Conservation (phyloP, 2,888 invertebrate species). For the Protodeltote pygarga region DNA sequence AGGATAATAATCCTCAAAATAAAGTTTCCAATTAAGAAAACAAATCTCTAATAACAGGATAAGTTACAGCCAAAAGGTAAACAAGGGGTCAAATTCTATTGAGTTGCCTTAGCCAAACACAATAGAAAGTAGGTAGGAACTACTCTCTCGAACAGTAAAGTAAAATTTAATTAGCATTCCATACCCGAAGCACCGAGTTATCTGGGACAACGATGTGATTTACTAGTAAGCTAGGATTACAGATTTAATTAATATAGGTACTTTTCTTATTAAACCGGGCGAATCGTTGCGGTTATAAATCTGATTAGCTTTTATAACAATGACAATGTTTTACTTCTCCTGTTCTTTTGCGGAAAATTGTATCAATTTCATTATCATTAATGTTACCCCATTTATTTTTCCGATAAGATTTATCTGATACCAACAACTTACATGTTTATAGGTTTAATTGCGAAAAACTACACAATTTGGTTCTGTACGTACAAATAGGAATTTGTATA, state of each 20-base stretch:
- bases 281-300: too few relatives aligned
- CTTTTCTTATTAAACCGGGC: slow-evolving; percentile 7
- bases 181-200: slow-evolving; percentile 35
- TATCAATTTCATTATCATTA: too few relatives aligned
- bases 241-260: slow-evolving; percentile 19
- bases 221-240: slow-evolving; percentile 10
- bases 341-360: too few relatives aligned
- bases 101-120: slow-evolving; percentile 11
- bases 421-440: too few relatives aligned
- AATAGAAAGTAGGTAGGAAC: slow-evolving; percentile 35
- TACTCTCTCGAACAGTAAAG: slow-evolving; percentile 19
- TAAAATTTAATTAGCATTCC: slow-evolving; percentile 50
- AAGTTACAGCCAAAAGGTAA: slow-evolving; percentile 12
- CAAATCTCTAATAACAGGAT: slow-evolving; percentile 24
- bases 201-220: slow-evolving; percentile 33
- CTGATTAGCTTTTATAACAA: too few relatives aligned
- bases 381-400: too few relatives aligned
- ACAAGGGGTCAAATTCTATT: slow-evolving; percentile 5
- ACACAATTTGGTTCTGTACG: too few relatives aligned
- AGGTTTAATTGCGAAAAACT: too few relatives aligned
- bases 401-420: too few relatives aligned
- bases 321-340: too few relatives aligned
- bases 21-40: too few relatives aligned
- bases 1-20: too few relatives aligned
- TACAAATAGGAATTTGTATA: not conserved